Evolutionary conservation across 2,888 invertebrate species (phyloP).

Genomic region (Urechis unicinctus): DNA sequence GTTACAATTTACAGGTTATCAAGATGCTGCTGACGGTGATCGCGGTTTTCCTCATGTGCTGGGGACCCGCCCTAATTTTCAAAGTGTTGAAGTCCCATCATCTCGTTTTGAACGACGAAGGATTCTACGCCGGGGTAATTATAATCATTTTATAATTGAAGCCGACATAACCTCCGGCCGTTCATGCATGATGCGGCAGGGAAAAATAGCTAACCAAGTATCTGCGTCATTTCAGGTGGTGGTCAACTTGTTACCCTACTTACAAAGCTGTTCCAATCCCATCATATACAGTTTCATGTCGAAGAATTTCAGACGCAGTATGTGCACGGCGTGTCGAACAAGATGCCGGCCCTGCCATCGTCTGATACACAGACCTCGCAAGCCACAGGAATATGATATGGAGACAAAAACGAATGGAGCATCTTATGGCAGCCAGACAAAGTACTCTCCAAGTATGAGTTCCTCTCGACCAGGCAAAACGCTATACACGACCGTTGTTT

Average conservation of each 20-base stretch:
- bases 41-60: conserved; percentile 52
- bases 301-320: conserved; percentile 20
- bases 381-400: conserved; percentile 5
- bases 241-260: conserved; percentile 31
- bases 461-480: neutral
- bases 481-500: neutral
- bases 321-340: conserved; percentile 14
- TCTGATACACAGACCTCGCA: neutral
- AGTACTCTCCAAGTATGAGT: neutral
- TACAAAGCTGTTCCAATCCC: conserved; percentile 38
- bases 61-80: conserved; percentile 55
- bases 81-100: conserved; percentile 36
- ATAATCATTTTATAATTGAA: neutral
- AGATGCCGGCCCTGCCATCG: conserved; percentile 4
- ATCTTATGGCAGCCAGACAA: too few species aligned
- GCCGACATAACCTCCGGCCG: neutral
- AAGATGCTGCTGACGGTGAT: conserved; percentile 56
- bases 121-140: conserved; percentile 15
- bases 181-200: neutral
- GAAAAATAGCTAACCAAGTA: neutral
- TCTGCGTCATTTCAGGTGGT: conserved; percentile 23
- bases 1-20: conserved; percentile 50
- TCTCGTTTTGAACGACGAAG: conserved; percentile 11
- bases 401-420: conserved; percentile 8
- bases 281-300: conserved; percentile 41